Percentiles rank a stretch among this genome's conserved stretches.
phyloP scores from a whole-genome alignment of 2,888 invertebrate genomes.

The Heliconius ethilla region DNA sequence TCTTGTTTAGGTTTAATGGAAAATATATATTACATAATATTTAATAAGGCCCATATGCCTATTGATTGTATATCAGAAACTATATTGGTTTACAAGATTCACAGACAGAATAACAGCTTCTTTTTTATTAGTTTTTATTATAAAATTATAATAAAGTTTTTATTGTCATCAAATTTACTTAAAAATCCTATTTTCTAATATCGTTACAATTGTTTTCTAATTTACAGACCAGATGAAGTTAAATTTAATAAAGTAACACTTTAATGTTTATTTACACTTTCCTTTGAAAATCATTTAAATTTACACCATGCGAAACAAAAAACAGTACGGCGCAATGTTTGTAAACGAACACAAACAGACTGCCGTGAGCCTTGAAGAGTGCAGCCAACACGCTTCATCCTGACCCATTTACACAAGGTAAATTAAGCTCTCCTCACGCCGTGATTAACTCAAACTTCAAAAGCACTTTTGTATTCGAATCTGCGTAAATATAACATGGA shows the following conservation, averaged over 20 bases:
- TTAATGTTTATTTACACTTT: slow-evolving; percentile 60
- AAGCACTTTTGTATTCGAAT: slow-evolving; percentile 49
- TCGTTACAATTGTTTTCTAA: background rate
- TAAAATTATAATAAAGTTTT: background rate
- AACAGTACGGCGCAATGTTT: slow-evolving; percentile 70
- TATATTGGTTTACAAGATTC: background rate
- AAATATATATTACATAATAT: background rate
- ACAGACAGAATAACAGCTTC: background rate
- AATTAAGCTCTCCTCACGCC: slow-evolving; percentile 53
- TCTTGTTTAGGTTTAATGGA: background rate
- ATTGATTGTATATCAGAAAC: background rate
- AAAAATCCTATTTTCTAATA: background rate
- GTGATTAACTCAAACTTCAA: slow-evolving; percentile 54
- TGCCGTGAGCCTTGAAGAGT: slow-evolving; percentile 70
- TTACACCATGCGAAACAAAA: slow-evolving; percentile 65
- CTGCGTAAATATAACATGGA: slow-evolving; percentile 44
- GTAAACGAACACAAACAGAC: slow-evolving; percentile 69
- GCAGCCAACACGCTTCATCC: slow-evolving; percentile 72
- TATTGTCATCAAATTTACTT: background rate
- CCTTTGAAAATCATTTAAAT: slow-evolving; percentile 71
- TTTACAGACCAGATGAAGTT: slow-evolving; percentile 36
- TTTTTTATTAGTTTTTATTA: background rate
- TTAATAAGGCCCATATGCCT: background rate
- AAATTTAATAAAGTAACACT: slow-evolving; percentile 41
- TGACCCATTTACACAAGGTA: slow-evolving; percentile 55